Conservation (phyloP, 2,797 vertebrate genomes). For the Enteromius fasciolatus region DNA sequence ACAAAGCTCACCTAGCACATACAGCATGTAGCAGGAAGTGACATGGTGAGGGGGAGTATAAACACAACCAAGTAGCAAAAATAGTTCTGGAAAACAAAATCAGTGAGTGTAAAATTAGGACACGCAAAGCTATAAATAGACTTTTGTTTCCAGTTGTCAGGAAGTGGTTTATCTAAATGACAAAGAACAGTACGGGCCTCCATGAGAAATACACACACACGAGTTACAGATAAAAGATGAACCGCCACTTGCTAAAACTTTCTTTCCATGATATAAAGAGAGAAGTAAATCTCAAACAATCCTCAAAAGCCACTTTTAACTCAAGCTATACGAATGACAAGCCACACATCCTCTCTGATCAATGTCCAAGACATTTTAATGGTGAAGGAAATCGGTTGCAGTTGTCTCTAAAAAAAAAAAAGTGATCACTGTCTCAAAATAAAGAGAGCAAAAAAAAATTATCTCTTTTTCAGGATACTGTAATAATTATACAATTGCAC, state of each 20-base stretch:
- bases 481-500: background rate
- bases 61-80: constrained; percentile 59
- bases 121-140: constrained; percentile 75
- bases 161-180: constrained; percentile 65
- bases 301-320: constrained; percentile 2
- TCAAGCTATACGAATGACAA: background rate
- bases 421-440: background rate
- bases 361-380: background rate
- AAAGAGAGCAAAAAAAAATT: background rate
- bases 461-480: background rate
- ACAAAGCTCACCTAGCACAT: background rate
- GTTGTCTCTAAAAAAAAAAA: background rate
- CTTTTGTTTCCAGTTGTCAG: constrained; percentile 70
- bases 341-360: constrained; percentile 2
- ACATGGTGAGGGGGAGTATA: constrained; percentile 65
- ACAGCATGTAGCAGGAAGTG: constrained; percentile 72
- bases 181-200: constrained; percentile 74
- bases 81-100: constrained; percentile 62
- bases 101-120: constrained; percentile 75
- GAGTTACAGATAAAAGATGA: constrained; percentile 2
- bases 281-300: background rate
- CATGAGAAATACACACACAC: constrained; percentile 39
- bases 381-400: constrained; percentile 7
- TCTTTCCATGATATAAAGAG: background rate
- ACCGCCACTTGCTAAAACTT: background rate